phyloP scores from a whole-genome alignment of 2,113 vertebrate species.

The Scortum barcoo region DNA sequence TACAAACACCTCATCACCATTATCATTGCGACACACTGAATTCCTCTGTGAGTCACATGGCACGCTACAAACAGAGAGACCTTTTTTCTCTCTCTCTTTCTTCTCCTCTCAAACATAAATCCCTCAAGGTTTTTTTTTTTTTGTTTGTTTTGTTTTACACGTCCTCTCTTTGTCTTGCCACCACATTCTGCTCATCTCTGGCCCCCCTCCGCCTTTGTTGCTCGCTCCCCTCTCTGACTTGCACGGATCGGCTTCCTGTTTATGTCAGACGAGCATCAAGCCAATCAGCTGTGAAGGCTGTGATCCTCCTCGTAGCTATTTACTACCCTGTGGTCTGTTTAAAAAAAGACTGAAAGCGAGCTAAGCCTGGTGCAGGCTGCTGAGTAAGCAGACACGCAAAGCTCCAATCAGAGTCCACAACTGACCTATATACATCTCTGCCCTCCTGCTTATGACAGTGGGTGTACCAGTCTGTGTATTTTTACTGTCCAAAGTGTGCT shows the following conservation, averaged over 20 bases:
- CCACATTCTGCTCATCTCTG: conserved; percentile 51
- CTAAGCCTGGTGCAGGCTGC: conserved; percentile 78
- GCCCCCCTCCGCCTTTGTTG: conserved; percentile 53
- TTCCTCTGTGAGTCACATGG: conserved; percentile 73
- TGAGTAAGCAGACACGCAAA: conserved; percentile 78
- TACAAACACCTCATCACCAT: conserved; percentile 54
- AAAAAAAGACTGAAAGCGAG: conserved; percentile 81
- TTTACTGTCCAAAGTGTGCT: conserved; percentile 20
- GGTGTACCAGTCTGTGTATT: conserved; percentile 14
- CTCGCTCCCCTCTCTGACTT: conserved; percentile 60
- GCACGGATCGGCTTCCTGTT: conserved; percentile 85
- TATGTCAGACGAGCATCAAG: conserved; percentile 83
- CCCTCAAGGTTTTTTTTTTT: conserved; percentile 45
- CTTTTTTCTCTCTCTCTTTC: conserved; percentile 9
- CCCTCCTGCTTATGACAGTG: conserved; percentile 37
- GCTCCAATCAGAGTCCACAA: conserved; percentile 59
- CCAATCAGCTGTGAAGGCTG: conserved; percentile 86
- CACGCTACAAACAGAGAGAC: conserved; percentile 48
- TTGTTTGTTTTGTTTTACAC: no score
- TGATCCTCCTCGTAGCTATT: conserved; percentile 86
- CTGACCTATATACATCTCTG: conserved; percentile 70
- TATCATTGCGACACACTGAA: conserved; percentile 55
- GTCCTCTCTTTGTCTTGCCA: conserved; percentile 61
- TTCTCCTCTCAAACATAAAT: conserved; percentile 36
- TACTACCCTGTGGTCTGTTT: conserved; percentile 85